phyloP scores from a whole-genome alignment of 2,888 invertebrate species.

The Biston stratarius region DNA sequence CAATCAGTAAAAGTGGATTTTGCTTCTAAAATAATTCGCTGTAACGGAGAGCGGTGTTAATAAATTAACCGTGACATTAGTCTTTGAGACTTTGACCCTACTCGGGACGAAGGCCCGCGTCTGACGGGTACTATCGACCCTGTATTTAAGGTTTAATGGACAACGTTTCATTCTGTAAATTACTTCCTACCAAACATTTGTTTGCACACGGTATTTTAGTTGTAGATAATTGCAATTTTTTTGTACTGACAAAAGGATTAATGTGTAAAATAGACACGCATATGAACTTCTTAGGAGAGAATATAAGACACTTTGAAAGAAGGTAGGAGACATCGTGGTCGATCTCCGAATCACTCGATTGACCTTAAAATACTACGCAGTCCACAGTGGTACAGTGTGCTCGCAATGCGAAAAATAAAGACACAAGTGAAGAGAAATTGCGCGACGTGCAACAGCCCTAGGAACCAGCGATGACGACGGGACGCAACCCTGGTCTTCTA shows the following conservation, averaged over 20 bases:
- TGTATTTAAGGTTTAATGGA: conserved; percentile 38
- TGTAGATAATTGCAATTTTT: conserved; percentile 9
- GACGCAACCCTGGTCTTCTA: too few relatives aligned
- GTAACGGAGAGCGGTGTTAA: conserved; percentile 56
- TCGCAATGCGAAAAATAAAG: too few relatives aligned
- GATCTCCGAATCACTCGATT: too few relatives aligned
- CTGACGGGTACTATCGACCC: conserved; percentile 60
- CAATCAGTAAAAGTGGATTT: conserved; percentile 54
- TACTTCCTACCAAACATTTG: conserved; percentile 28
- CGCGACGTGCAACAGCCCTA: too few relatives aligned
- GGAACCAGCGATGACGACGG: too few relatives aligned
- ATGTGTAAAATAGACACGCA: background rate
- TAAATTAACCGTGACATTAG: conserved; percentile 67
- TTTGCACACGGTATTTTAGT: conserved; percentile 21
- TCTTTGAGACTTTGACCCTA: conserved; percentile 68
- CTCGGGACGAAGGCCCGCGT: conserved; percentile 54
- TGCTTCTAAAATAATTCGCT: conserved; percentile 54
- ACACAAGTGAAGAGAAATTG: too few relatives aligned
- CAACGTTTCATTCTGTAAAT: conserved; percentile 34
- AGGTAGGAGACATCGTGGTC: too few relatives aligned
- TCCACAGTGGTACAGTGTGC: too few relatives aligned
- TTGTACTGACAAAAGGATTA: background rate
- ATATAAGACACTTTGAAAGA: too few relatives aligned
- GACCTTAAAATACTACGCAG: too few relatives aligned
- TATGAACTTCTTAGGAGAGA: too few relatives aligned